These are phyloP conservation scores for Masnerella sp. DNA, from an alignment of 2,888 invertebrate genomes.

Conservation along the genomic window DNA sequence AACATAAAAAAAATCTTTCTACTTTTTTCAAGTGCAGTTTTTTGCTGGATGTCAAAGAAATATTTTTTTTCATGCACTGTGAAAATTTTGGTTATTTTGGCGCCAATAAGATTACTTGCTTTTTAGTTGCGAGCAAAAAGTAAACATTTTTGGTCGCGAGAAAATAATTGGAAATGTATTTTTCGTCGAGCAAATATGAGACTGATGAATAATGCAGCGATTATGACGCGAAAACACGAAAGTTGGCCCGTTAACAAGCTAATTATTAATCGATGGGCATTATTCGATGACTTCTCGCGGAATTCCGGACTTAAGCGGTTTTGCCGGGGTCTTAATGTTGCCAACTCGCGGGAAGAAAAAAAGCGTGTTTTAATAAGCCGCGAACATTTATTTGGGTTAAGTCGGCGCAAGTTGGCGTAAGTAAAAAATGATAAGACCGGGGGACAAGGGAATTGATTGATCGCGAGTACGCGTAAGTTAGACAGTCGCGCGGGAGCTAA, in stretches of 20 bases:
- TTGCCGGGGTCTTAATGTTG: slow-evolving; percentile 10
- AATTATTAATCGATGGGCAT: slow-evolving; percentile 17
- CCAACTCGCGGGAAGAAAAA: slow-evolving; percentile 2
- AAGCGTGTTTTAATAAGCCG: slow-evolving; percentile 25
- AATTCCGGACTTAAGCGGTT: slow-evolving; percentile 15
- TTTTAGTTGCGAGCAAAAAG: too few species aligned
- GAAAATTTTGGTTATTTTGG: too few species aligned
- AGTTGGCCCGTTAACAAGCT: not conserved
- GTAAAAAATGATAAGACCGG: slow-evolving; percentile 44
- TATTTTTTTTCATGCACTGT: too few species aligned
- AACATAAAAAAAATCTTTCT: too few species aligned
- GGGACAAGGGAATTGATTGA: slow-evolving; percentile 45
- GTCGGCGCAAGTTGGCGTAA: slow-evolving; percentile 23
- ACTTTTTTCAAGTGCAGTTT: too few species aligned
- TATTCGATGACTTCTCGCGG: slow-evolving; percentile 2
- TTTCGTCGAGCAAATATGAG: slow-evolving; percentile 12
- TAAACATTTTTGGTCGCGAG: too few species aligned
- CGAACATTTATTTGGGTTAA: slow-evolving; percentile 34
- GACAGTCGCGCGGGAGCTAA: slow-evolving; percentile 38
- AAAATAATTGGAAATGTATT: too few species aligned
- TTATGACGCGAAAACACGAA: not conserved
- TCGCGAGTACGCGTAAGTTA: slow-evolving; percentile 46
- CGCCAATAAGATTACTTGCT: too few species aligned
- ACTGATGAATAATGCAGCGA: not conserved
- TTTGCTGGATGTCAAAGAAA: too few species aligned